These are phyloP conservation scores for Danaus melanippus DNA, from an alignment of 1,140 invertebrate species.

Conservation along the genomic window DNA sequence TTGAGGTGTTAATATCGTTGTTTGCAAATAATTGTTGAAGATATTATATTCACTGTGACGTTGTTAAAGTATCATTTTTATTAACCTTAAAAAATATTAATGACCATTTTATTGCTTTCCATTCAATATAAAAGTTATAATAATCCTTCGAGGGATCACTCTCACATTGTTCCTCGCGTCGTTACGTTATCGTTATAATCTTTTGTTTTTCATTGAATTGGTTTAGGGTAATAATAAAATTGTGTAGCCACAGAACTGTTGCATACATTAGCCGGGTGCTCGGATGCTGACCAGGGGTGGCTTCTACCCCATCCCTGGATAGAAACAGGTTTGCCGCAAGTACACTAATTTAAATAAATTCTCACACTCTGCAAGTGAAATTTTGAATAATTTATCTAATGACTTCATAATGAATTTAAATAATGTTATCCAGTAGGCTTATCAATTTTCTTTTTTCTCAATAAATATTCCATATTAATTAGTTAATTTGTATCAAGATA, in stretches of 20 bases:
- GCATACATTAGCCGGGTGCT: conserved; percentile 17
- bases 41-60: too few species aligned
- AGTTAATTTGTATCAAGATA: background rate
- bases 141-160: too few species aligned
- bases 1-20: too few species aligned
- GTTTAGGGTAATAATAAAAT: conserved; percentile 6
- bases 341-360: conserved; percentile 62
- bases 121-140: too few species aligned
- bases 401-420: conserved; percentile 18
- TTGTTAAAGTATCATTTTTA: too few species aligned
- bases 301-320: conserved; percentile 16
- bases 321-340: conserved; percentile 43
- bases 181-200: too few species aligned
- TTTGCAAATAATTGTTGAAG: too few species aligned
- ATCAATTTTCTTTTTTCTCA: too few species aligned
- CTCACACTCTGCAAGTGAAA: conserved; percentile 30
- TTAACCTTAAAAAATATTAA: too few species aligned
- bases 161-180: too few species aligned
- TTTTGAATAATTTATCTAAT: conserved; percentile 10
- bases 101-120: too few species aligned
- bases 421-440: background rate
- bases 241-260: conserved; percentile 4
- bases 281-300: conserved; percentile 26
- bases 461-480: too few species aligned
- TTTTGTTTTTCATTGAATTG: conserved; percentile 2